Evolutionary conservation across 2,113 vertebrate species (phyloP), one percentile per base, ranked within the genome.

Genomic region (Chinchilla lanigera): DNA sequence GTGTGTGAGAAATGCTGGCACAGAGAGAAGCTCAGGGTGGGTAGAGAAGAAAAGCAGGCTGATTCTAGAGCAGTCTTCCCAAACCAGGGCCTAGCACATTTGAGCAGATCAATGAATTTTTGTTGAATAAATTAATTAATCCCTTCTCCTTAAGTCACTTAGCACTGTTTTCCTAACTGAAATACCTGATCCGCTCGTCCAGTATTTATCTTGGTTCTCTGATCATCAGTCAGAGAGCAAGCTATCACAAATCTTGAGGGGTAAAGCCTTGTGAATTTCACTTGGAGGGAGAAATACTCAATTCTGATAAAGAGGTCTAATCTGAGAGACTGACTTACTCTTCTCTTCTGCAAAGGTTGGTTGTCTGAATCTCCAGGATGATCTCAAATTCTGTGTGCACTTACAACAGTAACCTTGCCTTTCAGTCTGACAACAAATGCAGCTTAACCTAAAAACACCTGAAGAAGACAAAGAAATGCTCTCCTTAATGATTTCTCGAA

Each of bases 391-490:
- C 71, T 71, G 13, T 69, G 26, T 1, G 11, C 41, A 83, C 78
- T 89, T 35, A 69, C 19, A 61, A 14, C 17, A 65, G 26, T 80
- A 90, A 73, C 16, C 33, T 86, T 89, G 30, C 41, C 7, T 92
- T 95, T 13, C 30, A 90, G 47, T 52, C 26, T 85, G 91, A 52
- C 14, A 41, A 38, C 7, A 91, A 93, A 80, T 60, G 14, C n/a
- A 90, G 1, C 77, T 88, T 81, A 86, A 94, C 30, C 19, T 93
- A 83, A 96, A 90, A 93, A 84, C 58, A 41, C 7, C 61, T 77
- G 26, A 86, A 33, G 24, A 88, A 96, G 56, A 82, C 47, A 89
- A 71, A 93, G 8, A 35, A 86, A 85, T 13, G 38, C 83, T 75
- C 14, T 94, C 24, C 28, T 67, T 33, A 67, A 11, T 60, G 47